Evolutionary conservation across 2,113 vertebrate genomes (phyloP).

Genomic region (Butorides virescens): DNA sequence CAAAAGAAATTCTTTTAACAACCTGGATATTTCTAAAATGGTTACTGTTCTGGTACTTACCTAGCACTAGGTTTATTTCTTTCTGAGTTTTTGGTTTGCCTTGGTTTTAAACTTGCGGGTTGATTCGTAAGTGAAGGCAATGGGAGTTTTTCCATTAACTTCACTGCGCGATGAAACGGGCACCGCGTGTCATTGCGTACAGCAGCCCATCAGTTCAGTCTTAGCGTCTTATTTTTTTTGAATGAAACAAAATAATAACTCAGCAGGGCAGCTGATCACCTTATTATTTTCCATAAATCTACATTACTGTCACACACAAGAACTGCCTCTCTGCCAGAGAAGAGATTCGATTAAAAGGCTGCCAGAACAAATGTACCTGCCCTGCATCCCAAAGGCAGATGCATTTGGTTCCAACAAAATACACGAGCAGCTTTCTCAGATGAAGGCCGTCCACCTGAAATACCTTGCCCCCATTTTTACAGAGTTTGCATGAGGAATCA

Average conservation of each 20-base stretch:
- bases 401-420: neutral
- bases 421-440: neutral
- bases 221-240: neutral
- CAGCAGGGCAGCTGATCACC: slow-evolving; percentile 34
- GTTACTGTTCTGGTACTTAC: neutral
- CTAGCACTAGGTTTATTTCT: neutral
- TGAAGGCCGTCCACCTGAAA: neutral
- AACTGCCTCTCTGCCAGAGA: slow-evolving; percentile 12
- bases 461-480: neutral
- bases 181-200: neutral
- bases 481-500: neutral
- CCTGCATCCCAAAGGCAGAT: neutral
- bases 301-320: slow-evolving; percentile 3
- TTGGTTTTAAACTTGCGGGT: neutral
- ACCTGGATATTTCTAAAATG: neutral
- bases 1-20: neutral
- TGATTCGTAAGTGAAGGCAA: neutral
- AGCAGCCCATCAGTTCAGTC: neutral
- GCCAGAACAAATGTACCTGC: slow-evolving; percentile 10
- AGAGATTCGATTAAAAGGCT: slow-evolving; percentile 31
- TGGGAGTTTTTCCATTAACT: neutral
- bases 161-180: neutral
- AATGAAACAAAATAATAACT: slow-evolving; percentile 45
- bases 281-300: slow-evolving; percentile 55
- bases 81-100: neutral